Percentiles rank a stretch among this genome's conserved stretches.
These are phyloP conservation scores for Empis livida DNA, from an alignment of 2,888 invertebrate species.

Conservation along the genomic window DNA sequence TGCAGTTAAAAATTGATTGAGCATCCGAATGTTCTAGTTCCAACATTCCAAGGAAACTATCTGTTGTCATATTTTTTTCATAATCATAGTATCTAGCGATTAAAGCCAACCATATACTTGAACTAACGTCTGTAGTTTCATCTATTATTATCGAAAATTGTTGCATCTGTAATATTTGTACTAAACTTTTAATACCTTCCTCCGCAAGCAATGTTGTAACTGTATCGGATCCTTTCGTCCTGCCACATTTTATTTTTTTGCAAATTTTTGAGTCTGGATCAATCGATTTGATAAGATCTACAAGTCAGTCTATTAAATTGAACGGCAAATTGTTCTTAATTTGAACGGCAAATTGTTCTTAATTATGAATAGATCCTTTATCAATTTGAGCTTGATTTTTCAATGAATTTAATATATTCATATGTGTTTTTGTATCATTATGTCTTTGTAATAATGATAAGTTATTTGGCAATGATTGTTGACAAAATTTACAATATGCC, in stretches of 20 bases:
- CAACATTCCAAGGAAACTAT: not conserved
- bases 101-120: not conserved
- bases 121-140: not conserved
- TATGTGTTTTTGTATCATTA: not conserved
- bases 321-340: not conserved
- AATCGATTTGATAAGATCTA: not conserved
- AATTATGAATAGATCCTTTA: not conserved
- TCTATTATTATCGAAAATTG: not conserved
- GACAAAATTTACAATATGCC: not conserved
- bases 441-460: not conserved
- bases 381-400: not conserved
- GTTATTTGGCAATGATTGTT: not conserved
- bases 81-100: not conserved
- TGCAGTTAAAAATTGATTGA: conserved; percentile 4
- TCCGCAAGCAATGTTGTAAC: conserved; percentile 1
- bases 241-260: not conserved
- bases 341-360: too few relatives aligned
- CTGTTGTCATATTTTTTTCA: not conserved
- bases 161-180: not conserved
- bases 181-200: not conserved
- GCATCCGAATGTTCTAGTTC: conserved; percentile 14
- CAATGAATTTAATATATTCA: not conserved
- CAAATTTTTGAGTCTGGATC: not conserved
- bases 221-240: not conserved
- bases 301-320: not conserved